Evolutionary conservation across 2,113 vertebrate species (phyloP).

Genomic region (Ornithorhynchus anatinus): DNA sequence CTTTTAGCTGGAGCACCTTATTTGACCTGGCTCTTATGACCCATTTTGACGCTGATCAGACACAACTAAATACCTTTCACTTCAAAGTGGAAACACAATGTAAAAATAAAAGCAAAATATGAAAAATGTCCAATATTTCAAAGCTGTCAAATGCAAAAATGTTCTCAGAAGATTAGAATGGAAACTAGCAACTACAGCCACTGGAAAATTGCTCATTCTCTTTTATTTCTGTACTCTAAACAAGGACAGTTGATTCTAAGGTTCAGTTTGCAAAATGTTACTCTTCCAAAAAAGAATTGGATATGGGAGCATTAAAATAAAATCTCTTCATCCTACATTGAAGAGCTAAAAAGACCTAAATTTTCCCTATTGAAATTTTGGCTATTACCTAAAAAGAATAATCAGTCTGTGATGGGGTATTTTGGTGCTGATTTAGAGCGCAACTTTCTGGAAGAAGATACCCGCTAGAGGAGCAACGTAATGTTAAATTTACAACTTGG

Average conservation of each 20-base stretch:
- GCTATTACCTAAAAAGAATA: background rate
- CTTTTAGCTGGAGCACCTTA: slow-evolving; percentile 20
- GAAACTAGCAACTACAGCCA: background rate
- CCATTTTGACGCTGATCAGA: slow-evolving; percentile 73
- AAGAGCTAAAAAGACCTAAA: background rate
- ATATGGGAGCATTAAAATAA: background rate
- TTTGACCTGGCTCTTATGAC: slow-evolving; percentile 74
- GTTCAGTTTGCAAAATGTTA: no score
- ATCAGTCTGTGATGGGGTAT: slow-evolving; percentile 8
- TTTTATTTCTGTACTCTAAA: background rate
- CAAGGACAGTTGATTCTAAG: background rate
- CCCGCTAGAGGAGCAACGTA: background rate
- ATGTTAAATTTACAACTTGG: slow-evolving; percentile 13
- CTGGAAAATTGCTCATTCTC: background rate
- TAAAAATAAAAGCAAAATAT: slow-evolving; percentile 8
- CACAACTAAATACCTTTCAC: slow-evolving; percentile 67
- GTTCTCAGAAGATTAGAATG: background rate
- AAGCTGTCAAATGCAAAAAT: background rate
- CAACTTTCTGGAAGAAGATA: background rate
- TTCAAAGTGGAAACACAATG: background rate
- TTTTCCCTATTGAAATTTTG: background rate
- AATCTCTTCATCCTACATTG: background rate
- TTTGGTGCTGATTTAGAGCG: background rate
- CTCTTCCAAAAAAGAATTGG: fast-evolving
- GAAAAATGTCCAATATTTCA: background rate